phyloP scores from a whole-genome alignment of 2,797 vertebrate species.

The Rhinophrynus dorsalis region DNA sequence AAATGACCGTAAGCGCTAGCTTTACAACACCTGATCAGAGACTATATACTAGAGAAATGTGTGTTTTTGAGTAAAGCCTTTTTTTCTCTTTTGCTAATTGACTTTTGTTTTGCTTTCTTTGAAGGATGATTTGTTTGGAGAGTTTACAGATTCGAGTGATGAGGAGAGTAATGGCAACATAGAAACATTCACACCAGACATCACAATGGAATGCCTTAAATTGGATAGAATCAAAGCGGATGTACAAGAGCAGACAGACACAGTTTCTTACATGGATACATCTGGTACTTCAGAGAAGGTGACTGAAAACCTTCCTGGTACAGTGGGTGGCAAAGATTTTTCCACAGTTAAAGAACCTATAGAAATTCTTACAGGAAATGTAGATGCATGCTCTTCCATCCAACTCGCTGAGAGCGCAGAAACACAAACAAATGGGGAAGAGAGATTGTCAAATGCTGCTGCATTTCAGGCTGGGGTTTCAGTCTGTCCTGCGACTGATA shows the following conservation, averaged over 20 bases:
- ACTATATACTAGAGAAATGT: too few relatives aligned
- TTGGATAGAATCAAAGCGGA: not conserved
- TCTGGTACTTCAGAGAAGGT: not conserved
- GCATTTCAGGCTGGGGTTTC: not conserved
- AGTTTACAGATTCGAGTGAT: slow-evolving; percentile 61
- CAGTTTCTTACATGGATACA: not conserved
- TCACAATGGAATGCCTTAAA: not conserved
- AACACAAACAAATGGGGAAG: not conserved
- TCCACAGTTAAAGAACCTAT: too few relatives aligned
- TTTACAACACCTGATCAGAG: too few relatives aligned
- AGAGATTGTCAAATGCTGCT: not conserved
- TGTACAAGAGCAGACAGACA: not conserved
- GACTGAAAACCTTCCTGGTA: too few relatives aligned
- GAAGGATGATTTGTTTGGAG: slow-evolving; percentile 66
- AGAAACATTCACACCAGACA: not conserved
- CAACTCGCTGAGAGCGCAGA: not conserved
- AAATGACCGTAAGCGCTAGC: too few relatives aligned
- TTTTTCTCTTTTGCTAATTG: too few relatives aligned
- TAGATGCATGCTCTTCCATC: too few relatives aligned
- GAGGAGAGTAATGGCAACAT: slow-evolving; percentile 44
- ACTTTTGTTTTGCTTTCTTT: not conserved
- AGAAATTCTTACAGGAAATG: not conserved
- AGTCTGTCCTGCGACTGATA: not conserved
- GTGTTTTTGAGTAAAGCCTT: too few relatives aligned
- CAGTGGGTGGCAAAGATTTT: too few relatives aligned